Evolutionary conservation across 1,140 invertebrate species (phyloP).

Genomic region (Oedothorax gibbosus): DNA sequence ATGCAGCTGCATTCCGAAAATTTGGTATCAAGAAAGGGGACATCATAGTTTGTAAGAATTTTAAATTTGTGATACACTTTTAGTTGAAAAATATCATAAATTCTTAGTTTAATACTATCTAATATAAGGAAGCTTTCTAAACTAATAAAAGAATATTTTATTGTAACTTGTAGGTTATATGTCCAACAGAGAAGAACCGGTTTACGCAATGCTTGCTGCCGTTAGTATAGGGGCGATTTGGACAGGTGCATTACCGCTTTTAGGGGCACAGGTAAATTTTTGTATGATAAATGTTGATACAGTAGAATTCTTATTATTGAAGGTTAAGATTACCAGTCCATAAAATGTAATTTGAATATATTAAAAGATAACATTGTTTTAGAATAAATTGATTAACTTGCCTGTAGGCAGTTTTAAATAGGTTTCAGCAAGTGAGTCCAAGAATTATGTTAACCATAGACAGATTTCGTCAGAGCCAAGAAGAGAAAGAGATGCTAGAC

Average conservation of each 20-base stretch:
- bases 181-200: conserved; percentile 49
- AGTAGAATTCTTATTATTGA: too few species aligned
- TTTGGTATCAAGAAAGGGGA: conserved; percentile 55
- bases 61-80: too few species aligned
- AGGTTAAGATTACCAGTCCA: too few species aligned
- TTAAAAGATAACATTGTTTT: too few species aligned
- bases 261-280: conserved; percentile 42
- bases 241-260: conserved; percentile 49
- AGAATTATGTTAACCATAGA: conserved; percentile 60
- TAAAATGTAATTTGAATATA: too few species aligned
- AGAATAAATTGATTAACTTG: background rate
- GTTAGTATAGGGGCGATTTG: conserved; percentile 57
- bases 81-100: too few species aligned
- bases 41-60: conserved; percentile 35
- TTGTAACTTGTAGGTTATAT: conserved; percentile 27
- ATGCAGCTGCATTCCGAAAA: conserved; percentile 48
- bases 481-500: conserved; percentile 33
- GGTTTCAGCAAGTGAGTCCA: conserved; percentile 52
- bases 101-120: too few species aligned
- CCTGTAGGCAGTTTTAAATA: conserved; percentile 47
- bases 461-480: conserved; percentile 24
- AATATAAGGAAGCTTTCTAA: too few species aligned
- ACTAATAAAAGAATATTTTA: too few species aligned
- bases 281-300: too few species aligned
- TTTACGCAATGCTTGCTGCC: conserved; percentile 44